A percentile compares a stretch with the other conserved stretches of the same genome.
Evolutionary conservation across 2,797 vertebrate genomes (phyloP).

Genomic region (Cetoscarus ocellatus): DNA sequence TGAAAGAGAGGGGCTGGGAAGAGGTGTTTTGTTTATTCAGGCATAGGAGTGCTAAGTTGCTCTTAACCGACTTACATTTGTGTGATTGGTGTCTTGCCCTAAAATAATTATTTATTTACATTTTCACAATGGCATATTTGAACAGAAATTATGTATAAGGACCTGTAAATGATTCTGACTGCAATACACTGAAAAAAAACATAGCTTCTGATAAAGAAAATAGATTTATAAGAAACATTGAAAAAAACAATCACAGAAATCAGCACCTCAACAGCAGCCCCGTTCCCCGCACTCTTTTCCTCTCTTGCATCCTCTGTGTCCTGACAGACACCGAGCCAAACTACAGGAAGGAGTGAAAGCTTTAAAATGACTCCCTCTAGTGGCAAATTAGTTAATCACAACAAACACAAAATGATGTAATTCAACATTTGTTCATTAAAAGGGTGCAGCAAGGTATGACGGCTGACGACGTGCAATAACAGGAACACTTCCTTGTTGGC

Average conservation of each 20-base stretch:
- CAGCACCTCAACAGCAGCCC: neutral
- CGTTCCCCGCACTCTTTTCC: neutral
- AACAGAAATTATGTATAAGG: neutral
- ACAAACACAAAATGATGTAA: neutral
- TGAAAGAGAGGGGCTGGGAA: neutral
- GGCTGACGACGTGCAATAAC: neutral
- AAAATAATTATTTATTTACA: neutral
- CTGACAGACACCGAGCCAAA: neutral
- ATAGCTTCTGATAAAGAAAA: neutral
- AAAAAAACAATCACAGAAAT: conserved; percentile 8
- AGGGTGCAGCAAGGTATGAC: neutral
- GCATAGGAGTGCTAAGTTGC: conserved; percentile 2
- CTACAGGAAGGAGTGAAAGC: neutral
- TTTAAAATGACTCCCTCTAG: conserved; percentile 62
- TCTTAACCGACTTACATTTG: neutral
- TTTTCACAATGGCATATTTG: neutral
- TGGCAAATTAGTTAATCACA: conserved; percentile 27
- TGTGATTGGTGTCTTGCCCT: neutral
- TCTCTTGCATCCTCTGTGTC: neutral
- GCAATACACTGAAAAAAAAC: too few species aligned
- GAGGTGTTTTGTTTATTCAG: conserved; percentile 26
- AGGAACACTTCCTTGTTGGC: neutral
- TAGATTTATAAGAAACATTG: neutral
- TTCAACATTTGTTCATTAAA: neutral
- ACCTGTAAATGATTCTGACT: too few species aligned